Conservation (phyloP, 2,113 vertebrate genomes). For the Cichladusa arquata region DNA sequence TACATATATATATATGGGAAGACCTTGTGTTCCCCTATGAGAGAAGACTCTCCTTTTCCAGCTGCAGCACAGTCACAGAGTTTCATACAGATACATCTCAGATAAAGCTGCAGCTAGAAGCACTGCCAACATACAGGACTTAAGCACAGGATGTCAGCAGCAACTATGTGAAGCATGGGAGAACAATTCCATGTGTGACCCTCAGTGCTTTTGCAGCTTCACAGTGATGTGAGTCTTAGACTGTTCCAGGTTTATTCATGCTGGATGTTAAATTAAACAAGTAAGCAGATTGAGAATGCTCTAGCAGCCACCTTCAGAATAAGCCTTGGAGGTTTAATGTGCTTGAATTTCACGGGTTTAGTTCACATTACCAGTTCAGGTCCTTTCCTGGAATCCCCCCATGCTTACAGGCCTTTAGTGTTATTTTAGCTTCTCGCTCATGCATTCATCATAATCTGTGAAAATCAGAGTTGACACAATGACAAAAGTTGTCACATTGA, state of each 20-base stretch:
- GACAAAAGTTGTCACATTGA: slow-evolving; percentile 23
- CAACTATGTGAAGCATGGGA: not conserved
- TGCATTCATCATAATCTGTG: slow-evolving; percentile 12
- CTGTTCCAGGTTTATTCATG: not conserved
- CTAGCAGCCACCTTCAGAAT: not conserved
- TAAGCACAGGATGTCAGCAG: not conserved
- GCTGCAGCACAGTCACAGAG: not conserved
- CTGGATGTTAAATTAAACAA: not conserved
- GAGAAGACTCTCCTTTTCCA: not conserved
- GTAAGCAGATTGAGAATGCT: not conserved
- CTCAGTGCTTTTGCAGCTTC: not conserved
- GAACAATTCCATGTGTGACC: not conserved
- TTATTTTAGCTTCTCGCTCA: not conserved
- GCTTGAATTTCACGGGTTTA: not conserved
- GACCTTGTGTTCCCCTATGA: not conserved
- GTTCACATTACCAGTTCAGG: not conserved
- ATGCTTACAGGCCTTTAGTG: not conserved
- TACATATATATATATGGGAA: rapidly evolving
- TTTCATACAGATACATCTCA: not conserved
- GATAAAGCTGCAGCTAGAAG: not conserved
- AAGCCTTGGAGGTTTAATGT: not conserved
- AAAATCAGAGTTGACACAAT: slow-evolving; percentile 42
- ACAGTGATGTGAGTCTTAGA: not conserved
- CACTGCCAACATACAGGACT: not conserved
- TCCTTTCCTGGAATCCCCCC: not conserved